Conservation (phyloP, 2,888 invertebrate species). For the Chelonus formosanus region DNA sequence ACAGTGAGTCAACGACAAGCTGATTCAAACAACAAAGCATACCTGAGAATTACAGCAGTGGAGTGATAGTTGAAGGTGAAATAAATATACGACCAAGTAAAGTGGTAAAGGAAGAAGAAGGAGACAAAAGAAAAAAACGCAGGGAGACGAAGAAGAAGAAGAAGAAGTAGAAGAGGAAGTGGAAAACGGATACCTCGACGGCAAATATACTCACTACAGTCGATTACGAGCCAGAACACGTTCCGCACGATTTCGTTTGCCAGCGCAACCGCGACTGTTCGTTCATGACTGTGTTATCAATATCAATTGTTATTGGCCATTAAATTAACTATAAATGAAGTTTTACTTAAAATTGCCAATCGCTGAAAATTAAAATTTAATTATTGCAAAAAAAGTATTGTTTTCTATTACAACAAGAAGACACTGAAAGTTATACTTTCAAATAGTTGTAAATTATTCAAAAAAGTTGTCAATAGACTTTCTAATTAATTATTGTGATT, state of each 20-base stretch:
- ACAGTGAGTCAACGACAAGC: slow-evolving; percentile 15
- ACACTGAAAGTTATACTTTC: too few species aligned
- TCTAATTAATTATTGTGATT: too few species aligned
- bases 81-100: slow-evolving; percentile 29
- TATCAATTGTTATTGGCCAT: neutral
- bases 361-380: too few species aligned
- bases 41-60: slow-evolving; percentile 14
- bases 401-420: too few species aligned
- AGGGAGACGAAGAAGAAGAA: slow-evolving; percentile 25
- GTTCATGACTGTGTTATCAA: slow-evolving; percentile 25
- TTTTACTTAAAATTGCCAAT: too few species aligned
- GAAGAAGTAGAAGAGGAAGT: slow-evolving; percentile 36
- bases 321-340: too few species aligned
- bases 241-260: slow-evolving; percentile 38
- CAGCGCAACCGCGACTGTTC: slow-evolving; percentile 36
- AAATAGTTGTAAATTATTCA: too few species aligned
- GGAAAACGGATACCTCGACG: slow-evolving; percentile 34
- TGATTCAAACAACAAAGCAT: slow-evolving; percentile 27
- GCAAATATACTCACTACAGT: slow-evolving; percentile 35
- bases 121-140: slow-evolving; percentile 22
- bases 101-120: slow-evolving; percentile 18
- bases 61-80: slow-evolving; percentile 30
- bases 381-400: too few species aligned
- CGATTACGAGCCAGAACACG: slow-evolving; percentile 38
- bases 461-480: too few species aligned